These are phyloP conservation scores for Oscheius sp. DNA, from an alignment of 2,888 invertebrate genomes.

Conservation along the genomic window DNA sequence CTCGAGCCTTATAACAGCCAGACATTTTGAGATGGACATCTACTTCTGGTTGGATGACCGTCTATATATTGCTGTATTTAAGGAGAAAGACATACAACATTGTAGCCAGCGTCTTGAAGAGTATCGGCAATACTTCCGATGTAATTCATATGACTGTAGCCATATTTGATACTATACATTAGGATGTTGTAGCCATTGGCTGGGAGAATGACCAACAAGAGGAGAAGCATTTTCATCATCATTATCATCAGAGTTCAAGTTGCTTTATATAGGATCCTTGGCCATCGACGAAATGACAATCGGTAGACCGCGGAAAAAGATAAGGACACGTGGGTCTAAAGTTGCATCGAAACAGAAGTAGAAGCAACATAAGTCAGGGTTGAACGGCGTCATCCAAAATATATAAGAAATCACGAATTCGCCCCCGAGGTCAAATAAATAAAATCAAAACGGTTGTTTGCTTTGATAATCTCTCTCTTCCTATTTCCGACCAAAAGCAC, in stretches of 20 bases:
- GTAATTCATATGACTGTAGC: slow-evolving; percentile 46
- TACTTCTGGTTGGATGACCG: slow-evolving; percentile 7
- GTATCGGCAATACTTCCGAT: slow-evolving; percentile 43
- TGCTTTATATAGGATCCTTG: background rate
- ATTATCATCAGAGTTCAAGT: background rate
- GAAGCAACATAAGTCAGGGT: too few relatives aligned
- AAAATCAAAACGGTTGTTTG: too few relatives aligned
- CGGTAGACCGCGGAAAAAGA: background rate
- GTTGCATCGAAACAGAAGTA: too few relatives aligned
- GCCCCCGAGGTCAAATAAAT: too few relatives aligned
- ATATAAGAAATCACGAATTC: too few relatives aligned
- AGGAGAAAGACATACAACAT: slow-evolving; percentile 34
- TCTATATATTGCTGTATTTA: background rate
- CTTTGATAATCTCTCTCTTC: too few relatives aligned
- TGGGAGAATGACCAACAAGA: background rate
- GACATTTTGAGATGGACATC: background rate
- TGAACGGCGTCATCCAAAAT: too few relatives aligned
- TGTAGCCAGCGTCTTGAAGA: slow-evolving; percentile 35
- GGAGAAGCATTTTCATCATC: background rate
- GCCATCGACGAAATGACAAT: background rate
- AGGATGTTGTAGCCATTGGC: slow-evolving; percentile 33
- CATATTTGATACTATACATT: slow-evolving; percentile 37
- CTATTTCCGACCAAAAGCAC: too few relatives aligned
- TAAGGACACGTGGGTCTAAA: slow-evolving; percentile 1
- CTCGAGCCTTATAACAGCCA: slow-evolving; percentile 1